Conservation (phyloP, 2,797 vertebrate genomes). For the Sternarchorhynchus goeldii region DNA sequence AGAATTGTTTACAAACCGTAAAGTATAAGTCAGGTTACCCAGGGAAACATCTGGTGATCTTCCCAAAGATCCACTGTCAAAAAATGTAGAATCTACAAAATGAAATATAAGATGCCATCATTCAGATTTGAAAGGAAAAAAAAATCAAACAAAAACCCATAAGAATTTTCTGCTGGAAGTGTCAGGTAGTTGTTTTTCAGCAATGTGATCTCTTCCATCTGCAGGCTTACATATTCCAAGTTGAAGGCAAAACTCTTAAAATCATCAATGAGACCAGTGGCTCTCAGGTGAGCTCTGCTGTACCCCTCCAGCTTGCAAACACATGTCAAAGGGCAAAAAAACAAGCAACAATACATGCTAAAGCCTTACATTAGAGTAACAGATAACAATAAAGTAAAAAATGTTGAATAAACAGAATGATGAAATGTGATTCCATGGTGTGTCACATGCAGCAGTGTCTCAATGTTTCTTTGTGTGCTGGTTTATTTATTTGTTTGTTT, state of each 20-base stretch:
- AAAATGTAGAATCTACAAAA: background rate
- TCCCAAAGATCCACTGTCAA: slow-evolving; percentile 17
- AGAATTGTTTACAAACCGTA: slow-evolving; percentile 1
- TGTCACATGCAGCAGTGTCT: too few relatives aligned
- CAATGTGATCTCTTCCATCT: slow-evolving; percentile 41
- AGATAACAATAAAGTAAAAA: background rate
- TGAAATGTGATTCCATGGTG: too few relatives aligned
- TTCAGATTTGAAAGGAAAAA: background rate
- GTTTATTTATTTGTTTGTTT: slow-evolving; percentile 2
- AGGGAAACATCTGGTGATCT: slow-evolving; percentile 1
- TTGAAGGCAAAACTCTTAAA: slow-evolving; percentile 69
- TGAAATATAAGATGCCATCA: background rate
- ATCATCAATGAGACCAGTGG: slow-evolving; percentile 77
- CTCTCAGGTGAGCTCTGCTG: slow-evolving; percentile 78
- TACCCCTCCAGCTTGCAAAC: background rate
- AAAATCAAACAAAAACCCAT: too few relatives aligned
- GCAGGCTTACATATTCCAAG: slow-evolving; percentile 87
- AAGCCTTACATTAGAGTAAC: too few relatives aligned
- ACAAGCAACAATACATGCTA: too few relatives aligned
- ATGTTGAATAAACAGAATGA: slow-evolving; percentile 3
- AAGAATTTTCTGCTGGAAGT: background rate
- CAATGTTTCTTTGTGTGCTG: slow-evolving; percentile 14
- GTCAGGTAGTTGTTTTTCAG: background rate
- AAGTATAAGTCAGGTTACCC: too few relatives aligned
- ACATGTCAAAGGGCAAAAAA: background rate